Evolutionary conservation across 2,797 vertebrate species (phyloP).

Genomic region (Melanogrammus aeglefinus): DNA sequence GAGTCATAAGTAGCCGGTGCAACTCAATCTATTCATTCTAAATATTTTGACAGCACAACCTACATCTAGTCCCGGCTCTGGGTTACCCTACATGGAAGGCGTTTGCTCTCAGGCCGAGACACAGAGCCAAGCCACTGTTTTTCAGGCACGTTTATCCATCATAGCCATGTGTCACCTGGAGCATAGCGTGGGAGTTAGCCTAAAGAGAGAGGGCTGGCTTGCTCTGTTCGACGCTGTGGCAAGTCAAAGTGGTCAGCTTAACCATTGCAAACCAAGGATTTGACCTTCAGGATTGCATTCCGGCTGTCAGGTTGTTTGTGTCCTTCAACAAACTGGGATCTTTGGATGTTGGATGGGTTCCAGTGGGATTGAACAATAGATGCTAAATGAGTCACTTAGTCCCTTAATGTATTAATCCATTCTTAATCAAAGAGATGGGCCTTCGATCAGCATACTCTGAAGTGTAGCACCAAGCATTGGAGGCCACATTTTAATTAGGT

Average conservation of each 20-base stretch:
- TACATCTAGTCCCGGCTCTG: slow-evolving; percentile 20
- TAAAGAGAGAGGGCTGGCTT: not conserved
- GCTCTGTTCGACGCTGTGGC: not conserved
- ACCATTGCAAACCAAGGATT: no score
- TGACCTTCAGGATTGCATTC: not conserved
- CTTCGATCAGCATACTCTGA: no score
- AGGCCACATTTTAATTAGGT: not conserved
- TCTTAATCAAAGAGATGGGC: not conserved
- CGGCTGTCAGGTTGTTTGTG: not conserved
- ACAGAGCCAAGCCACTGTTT: slow-evolving; percentile 24
- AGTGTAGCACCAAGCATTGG: not conserved
- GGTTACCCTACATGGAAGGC: slow-evolving; percentile 38
- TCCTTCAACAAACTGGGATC: not conserved
- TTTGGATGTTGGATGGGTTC: not conserved
- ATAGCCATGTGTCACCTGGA: slow-evolving; percentile 31
- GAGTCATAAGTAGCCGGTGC: not conserved
- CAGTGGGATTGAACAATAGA: not conserved
- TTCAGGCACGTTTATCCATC: slow-evolving; percentile 33
- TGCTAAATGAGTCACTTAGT: not conserved
- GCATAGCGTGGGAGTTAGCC: slow-evolving; percentile 15
- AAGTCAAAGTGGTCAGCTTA: no score
- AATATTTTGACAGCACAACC: slow-evolving; percentile 44
- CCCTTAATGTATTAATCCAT: not conserved
- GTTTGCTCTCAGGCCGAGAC: slow-evolving; percentile 27
- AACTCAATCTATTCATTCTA: slow-evolving; percentile 33